Evolutionary conservation across 2,797 vertebrate species (phyloP), one percentile per base, ranked within the genome.

Genomic region (Champsocephalus esox): DNA sequence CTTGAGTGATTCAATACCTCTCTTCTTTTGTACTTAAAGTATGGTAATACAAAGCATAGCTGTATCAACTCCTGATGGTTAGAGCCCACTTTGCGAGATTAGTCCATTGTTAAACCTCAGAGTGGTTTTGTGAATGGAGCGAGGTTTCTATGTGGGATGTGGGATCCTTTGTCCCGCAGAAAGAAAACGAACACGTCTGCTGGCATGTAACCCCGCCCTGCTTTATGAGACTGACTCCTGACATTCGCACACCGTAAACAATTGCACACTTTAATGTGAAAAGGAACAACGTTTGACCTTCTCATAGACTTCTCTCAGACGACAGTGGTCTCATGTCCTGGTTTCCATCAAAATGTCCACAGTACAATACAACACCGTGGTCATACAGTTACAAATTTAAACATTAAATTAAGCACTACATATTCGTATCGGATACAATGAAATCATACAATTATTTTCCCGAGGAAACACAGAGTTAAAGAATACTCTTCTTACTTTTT

Each of bases 331-430:
- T 85, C 75, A 4, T 51, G 73, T 79, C 45, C 66, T 61, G 41
- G 76, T 73, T 79, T 68, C 75, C 71, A 78, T 75, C 64, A 77
- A 84, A 81, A 75, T 66, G 76, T 87, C 79, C 80, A 87, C 80
- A 81, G 62, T 75, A 51, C 89, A 46, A 59, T 70, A 73, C 52
- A 80, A 82, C 81, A 84, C 54, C 58, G 73, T 80, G 70, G 73
- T 73, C 77, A 78, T 80, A 59, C 67, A 64, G 60, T 70, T 79
- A 14, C 0, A 75, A 83, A 87, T 82, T 79, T 84, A 85, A 75
- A 88, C 87, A 87, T 92, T 93, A 90, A 87, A 90, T 81, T 73
- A 88, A 87, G 70, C 62, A 79, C 73, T 74, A 64, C 67, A 73
- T 79, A 87, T 72, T 70, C 45, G 45, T 59, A 86, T 82, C 61